These are phyloP conservation scores for Anabacerthia variegaticeps DNA, from an alignment of 2,797 vertebrate genomes.

Conservation along the genomic window DNA sequence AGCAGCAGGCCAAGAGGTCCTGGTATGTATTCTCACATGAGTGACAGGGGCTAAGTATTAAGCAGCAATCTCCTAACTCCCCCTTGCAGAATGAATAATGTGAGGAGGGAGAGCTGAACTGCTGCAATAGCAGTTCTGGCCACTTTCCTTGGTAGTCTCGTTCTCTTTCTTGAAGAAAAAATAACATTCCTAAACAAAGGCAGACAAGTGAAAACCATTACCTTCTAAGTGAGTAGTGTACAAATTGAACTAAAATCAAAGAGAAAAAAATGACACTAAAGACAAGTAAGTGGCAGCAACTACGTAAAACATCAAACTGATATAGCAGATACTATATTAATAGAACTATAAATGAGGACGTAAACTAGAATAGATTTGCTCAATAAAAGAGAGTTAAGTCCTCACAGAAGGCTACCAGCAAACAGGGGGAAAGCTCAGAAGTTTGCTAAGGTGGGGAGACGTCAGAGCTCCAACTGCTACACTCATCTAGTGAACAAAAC, in stretches of 20 bases:
- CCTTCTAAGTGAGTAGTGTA: background rate
- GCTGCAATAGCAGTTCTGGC: background rate
- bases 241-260: background rate
- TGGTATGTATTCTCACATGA: background rate
- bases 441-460: background rate
- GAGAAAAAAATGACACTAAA: background rate
- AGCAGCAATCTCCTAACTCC: conserved; percentile 2
- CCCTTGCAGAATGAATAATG: conserved; percentile 13
- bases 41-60: conserved; percentile 40
- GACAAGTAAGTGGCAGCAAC: background rate
- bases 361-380: background rate
- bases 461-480: background rate
- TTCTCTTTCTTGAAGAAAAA: background rate
- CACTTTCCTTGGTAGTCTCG: accelerated
- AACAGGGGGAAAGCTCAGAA: background rate
- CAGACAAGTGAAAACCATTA: background rate
- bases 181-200: background rate
- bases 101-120: background rate
- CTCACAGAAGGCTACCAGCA: background rate
- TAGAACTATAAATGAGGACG: background rate
- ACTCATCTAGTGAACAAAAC: background rate
- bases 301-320: background rate
- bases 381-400: background rate
- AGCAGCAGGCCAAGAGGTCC: background rate
- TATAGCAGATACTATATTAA: background rate